These are phyloP conservation scores for Amphimallon solstitiale DNA, from an alignment of 2,888 invertebrate species.

Conservation along the genomic window DNA sequence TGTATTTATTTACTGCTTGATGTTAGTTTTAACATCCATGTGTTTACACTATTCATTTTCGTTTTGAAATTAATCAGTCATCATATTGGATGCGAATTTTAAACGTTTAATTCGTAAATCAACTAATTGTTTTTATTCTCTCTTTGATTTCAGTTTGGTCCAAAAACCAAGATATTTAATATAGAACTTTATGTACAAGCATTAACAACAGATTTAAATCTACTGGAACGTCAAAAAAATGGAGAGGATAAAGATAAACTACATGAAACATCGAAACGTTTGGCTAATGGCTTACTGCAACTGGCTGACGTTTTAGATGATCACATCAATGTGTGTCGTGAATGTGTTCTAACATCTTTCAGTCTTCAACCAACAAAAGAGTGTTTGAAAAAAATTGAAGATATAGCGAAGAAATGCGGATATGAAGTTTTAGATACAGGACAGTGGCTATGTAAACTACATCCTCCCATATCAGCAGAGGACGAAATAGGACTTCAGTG, in stretches of 20 bases:
- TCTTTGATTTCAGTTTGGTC: conserved; percentile 45
- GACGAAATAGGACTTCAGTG: conserved; percentile 59
- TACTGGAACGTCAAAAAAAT: conserved; percentile 72
- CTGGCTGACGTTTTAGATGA: conserved; percentile 70
- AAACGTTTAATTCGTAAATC: no score
- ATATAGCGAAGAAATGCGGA: conserved; percentile 66
- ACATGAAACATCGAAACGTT: conserved; percentile 68
- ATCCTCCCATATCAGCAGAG: conserved; percentile 55
- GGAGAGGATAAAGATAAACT: conserved; percentile 64
- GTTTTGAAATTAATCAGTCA: no score
- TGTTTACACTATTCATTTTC: no score
- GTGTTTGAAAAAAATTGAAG: conserved; percentile 69
- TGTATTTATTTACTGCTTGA: no score
- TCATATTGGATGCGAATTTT: no score
- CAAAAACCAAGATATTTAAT: conserved; percentile 54
- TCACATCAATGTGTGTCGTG: conserved; percentile 72
- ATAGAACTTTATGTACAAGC: conserved; percentile 80
- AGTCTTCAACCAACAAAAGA: conserved; percentile 75
- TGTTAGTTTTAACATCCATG: no score
- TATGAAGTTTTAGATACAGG: conserved; percentile 62
- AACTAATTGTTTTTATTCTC: neutral
- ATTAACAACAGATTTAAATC: conserved; percentile 80
- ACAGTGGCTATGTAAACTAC: conserved; percentile 60
- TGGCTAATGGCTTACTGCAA: conserved; percentile 72
- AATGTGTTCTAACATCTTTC: conserved; percentile 80